Conservation (phyloP, 2,113 vertebrate genomes). For the Pitta sordida region DNA sequence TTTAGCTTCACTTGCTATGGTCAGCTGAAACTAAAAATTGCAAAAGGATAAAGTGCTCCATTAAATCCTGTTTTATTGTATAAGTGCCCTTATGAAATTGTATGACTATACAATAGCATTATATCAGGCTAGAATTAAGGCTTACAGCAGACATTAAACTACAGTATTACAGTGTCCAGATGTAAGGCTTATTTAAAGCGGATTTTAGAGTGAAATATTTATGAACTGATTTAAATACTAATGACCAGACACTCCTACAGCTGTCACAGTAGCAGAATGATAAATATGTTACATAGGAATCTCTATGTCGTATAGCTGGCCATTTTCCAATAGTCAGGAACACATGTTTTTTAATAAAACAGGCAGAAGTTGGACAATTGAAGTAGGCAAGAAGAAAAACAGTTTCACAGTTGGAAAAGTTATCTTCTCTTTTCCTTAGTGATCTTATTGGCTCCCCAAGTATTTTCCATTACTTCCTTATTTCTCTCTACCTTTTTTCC, state of each 20-base stretch:
- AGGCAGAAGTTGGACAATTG: not conserved
- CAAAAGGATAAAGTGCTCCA: conserved; percentile 68
- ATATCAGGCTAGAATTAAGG: conserved; percentile 68
- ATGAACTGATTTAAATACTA: conserved; percentile 81
- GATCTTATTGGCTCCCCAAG: not conserved
- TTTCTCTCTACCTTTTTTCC: accelerated
- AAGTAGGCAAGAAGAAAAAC: not conserved
- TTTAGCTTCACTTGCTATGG: conserved; percentile 65
- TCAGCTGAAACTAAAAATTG: conserved; percentile 74
- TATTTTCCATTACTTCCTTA: not conserved
- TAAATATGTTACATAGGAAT: conserved; percentile 44
- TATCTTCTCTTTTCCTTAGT: not conserved
- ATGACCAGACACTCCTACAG: conserved; percentile 67
- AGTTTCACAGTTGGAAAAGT: not conserved
- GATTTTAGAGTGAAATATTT: conserved; percentile 78
- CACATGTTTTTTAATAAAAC: conserved; percentile 16
- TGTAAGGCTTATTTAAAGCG: conserved; percentile 56
- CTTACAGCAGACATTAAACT: conserved; percentile 63
- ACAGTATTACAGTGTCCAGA: conserved; percentile 31
- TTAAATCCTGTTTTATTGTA: conserved; percentile 73
- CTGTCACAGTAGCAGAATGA: conserved; percentile 60
- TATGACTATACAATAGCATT: conserved; percentile 70
- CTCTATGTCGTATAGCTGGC: not conserved
- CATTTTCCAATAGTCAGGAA: not conserved
- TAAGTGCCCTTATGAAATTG: conserved; percentile 76